Conservation (phyloP, 2,888 invertebrate genomes). For the Spodoptera littoralis region DNA sequence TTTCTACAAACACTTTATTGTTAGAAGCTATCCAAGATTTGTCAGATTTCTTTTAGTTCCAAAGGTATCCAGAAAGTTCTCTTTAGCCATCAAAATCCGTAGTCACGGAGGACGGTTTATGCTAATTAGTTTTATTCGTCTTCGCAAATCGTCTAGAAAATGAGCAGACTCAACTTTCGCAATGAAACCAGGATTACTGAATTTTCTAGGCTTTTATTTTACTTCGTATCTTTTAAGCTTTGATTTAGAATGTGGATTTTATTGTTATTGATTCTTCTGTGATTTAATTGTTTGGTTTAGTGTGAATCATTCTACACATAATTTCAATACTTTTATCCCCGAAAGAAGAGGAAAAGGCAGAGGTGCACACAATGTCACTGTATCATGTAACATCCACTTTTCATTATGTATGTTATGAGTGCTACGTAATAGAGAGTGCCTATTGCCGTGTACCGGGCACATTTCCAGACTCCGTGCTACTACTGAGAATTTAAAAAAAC, state of each 20-base stretch:
- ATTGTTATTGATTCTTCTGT: neutral
- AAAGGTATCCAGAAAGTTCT: slow-evolving; percentile 11
- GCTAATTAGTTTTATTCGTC: slow-evolving; percentile 44
- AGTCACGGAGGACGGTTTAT: slow-evolving; percentile 24
- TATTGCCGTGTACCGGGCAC: too few relatives aligned
- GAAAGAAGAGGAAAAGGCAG: too few relatives aligned
- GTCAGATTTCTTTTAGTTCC: neutral
- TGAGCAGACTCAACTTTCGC: slow-evolving; percentile 32
- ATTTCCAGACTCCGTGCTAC: too few relatives aligned
- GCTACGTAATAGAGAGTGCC: too few relatives aligned
- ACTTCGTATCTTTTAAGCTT: slow-evolving; percentile 1
- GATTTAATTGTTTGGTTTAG: too few relatives aligned
- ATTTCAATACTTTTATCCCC: too few relatives aligned
- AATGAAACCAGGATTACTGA: slow-evolving; percentile 19
- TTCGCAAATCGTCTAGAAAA: slow-evolving; percentile 34
- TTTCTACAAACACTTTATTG: neutral
- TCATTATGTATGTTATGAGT: too few relatives aligned
- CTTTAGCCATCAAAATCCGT: slow-evolving; percentile 5
- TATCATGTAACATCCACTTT: too few relatives aligned
- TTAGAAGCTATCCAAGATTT: neutral
- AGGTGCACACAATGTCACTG: too few relatives aligned
- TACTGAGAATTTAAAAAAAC: too few relatives aligned
- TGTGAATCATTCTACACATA: too few relatives aligned
- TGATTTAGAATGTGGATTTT: neutral
- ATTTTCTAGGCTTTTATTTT: slow-evolving; percentile 17